Percentiles rank a stretch among this genome's conserved stretches.
Evolutionary conservation across 1,140 invertebrate genomes (phyloP).

Genomic region (Zaprionus capensis): DNA sequence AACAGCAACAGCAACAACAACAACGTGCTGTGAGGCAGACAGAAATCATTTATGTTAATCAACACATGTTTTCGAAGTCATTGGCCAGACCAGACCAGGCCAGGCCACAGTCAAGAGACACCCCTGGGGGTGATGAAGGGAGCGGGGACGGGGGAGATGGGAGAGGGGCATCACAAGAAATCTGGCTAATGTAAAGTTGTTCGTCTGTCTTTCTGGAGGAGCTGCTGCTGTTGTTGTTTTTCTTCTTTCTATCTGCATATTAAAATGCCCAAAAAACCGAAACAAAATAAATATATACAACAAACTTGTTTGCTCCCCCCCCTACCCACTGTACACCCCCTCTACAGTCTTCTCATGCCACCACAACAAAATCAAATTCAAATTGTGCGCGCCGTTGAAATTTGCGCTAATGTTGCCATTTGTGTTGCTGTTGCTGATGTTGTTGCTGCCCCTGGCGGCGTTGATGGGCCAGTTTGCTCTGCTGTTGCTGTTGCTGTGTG

Average conservation of each 20-base stretch:
- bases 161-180: conserved; percentile 9
- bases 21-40: conserved; percentile 48
- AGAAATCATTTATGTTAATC: conserved; percentile 82
- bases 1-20: conserved; percentile 33
- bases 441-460: conserved; percentile 31
- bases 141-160: no score
- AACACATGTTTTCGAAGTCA: conserved; percentile 78
- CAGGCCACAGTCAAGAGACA: conserved; percentile 33
- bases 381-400: conserved; percentile 77
- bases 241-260: conserved; percentile 58
- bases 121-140: background rate
- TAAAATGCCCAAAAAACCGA: conserved; percentile 70
- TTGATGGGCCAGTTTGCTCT: conserved; percentile 64
- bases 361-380: conserved; percentile 73
- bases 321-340: background rate
- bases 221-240: conserved; percentile 25
- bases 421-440: conserved; percentile 51
- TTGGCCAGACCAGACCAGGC: conserved; percentile 58
- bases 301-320: conserved; percentile 60
- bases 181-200: conserved; percentile 51
- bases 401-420: conserved; percentile 80
- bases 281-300: conserved; percentile 75
- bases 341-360: background rate
- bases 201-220: conserved; percentile 48
- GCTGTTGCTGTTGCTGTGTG: conserved; percentile 11